Conservation (phyloP, 2,797 vertebrate genomes). For the Anas georgica region DNA sequence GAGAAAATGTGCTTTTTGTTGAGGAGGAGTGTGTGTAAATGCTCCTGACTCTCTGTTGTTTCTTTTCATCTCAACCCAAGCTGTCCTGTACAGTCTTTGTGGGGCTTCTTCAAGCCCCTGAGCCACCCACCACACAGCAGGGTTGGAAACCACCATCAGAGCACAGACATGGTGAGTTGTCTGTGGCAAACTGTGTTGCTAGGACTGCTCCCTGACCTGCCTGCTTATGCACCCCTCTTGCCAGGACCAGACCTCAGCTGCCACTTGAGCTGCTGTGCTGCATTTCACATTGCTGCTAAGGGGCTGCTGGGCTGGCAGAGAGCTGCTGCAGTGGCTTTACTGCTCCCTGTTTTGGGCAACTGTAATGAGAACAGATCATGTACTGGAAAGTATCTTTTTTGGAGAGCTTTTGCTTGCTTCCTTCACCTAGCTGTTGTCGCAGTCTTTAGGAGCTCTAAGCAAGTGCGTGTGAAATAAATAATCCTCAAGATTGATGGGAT, state of each 20-base stretch:
- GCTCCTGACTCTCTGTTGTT: neutral
- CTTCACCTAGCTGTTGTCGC: neutral
- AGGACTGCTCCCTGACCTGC: accelerated
- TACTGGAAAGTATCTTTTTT: neutral
- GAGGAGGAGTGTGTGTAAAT: neutral
- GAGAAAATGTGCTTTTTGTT: neutral
- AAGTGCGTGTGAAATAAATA: neutral
- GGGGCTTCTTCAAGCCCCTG: neutral
- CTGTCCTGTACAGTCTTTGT: neutral
- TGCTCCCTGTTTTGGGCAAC: neutral
- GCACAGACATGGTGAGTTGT: neutral
- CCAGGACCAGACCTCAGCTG: neutral
- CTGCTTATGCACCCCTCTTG: too few species aligned
- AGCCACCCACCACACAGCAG: accelerated
- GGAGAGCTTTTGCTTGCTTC: neutral
- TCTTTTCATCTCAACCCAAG: neutral
- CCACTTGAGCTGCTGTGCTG: neutral
- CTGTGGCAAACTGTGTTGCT: neutral
- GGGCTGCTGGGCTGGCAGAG: neutral
- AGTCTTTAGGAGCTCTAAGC: neutral
- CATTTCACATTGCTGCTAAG: neutral
- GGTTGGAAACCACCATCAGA: neutral
- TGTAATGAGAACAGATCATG: accelerated
- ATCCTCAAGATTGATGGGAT: neutral
- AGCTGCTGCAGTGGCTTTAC: neutral